These are phyloP conservation scores for Busseola fusca DNA, from an alignment of 2,888 invertebrate species.

Conservation along the genomic window DNA sequence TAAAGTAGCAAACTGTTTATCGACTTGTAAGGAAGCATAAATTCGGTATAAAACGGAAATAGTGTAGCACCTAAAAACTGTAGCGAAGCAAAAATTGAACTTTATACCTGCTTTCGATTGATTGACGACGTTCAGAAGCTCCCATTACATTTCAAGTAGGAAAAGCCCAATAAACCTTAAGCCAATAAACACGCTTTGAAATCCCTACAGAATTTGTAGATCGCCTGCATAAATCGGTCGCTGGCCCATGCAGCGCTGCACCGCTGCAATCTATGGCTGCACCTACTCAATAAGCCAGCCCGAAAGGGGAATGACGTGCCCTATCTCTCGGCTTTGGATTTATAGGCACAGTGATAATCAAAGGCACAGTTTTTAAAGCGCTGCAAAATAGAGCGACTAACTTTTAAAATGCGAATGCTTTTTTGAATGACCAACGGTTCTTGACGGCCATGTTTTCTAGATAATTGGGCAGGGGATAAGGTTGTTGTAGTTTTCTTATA, in stretches of 20 bases:
- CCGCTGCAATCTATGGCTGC: constrained; percentile 55
- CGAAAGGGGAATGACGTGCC: constrained; percentile 63
- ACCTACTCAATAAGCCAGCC: constrained; percentile 62
- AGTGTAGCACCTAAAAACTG: not conserved
- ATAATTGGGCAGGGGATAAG: not conserved
- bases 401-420: constrained; percentile 22
- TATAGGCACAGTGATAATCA: constrained; percentile 57
- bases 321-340: constrained; percentile 62
- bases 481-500: not conserved
- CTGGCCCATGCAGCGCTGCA: constrained; percentile 51
- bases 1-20: not conserved
- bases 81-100: not conserved
- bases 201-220: constrained; percentile 60
- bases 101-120: constrained; percentile 2
- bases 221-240: constrained; percentile 57
- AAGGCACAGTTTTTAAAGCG: constrained; percentile 50
- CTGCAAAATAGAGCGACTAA: constrained; percentile 39
- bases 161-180: constrained; percentile 49
- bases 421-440: constrained; percentile 25
- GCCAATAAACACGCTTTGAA: constrained; percentile 55
- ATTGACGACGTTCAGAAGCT: constrained; percentile 9
- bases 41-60: not conserved
- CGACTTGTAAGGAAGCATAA: not conserved
- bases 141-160: constrained; percentile 37
- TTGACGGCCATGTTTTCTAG: not conserved